These are phyloP conservation scores for Ivindomyrus marchei DNA, from an alignment of 2,113 vertebrate genomes.

Conservation along the genomic window DNA sequence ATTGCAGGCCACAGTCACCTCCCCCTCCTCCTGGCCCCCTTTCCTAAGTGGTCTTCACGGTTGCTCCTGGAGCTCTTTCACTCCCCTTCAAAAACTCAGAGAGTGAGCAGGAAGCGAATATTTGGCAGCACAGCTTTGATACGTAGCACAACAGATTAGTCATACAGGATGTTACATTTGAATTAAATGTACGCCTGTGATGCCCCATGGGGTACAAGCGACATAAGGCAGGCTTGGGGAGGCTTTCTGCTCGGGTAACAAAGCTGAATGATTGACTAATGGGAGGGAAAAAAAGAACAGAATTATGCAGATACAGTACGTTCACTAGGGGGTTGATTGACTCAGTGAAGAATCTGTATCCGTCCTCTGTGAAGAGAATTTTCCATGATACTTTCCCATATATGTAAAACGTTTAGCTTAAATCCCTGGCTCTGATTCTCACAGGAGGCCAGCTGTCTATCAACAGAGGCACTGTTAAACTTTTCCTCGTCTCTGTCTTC, in stretches of 20 bases:
- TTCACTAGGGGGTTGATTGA: conserved; percentile 15
- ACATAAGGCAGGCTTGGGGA: background rate
- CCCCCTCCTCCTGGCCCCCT: background rate
- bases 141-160: background rate
- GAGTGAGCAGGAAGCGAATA: background rate
- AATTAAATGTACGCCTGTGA: conserved; percentile 6
- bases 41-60: background rate
- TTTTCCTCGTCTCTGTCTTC: background rate
- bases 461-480: background rate
- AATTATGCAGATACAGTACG: background rate
- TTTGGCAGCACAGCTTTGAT: background rate
- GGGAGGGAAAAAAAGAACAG: background rate
- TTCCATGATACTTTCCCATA: background rate
- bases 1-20: background rate
- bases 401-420: background rate
- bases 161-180: conserved; percentile 10
- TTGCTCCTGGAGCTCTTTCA: background rate
- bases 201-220: background rate
- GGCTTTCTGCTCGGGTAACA: background rate
- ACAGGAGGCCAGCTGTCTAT: background rate
- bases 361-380: background rate
- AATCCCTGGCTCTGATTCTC: background rate
- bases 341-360: background rate
- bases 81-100: background rate
- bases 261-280: conserved; percentile 8